Evolutionary conservation across 2,888 invertebrate species (phyloP), one percentile per base, ranked within the genome.

Genomic region (Artemia sp.): DNA sequence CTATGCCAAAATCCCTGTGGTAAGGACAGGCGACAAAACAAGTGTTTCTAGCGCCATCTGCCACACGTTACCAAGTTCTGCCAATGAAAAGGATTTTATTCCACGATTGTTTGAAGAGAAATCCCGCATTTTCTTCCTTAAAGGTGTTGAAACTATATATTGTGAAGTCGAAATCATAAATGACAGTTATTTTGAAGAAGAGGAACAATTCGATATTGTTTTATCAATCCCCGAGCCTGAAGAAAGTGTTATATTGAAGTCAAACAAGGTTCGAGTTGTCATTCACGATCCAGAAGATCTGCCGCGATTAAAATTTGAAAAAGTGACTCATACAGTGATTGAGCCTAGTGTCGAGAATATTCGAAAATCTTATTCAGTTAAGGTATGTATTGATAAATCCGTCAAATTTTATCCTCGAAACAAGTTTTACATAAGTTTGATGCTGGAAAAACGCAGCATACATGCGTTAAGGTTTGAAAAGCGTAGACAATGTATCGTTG

Each of bases 281-380:
- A 76, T 79, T 51, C 75, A 75, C 14, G 78, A 79, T 73, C 72
- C 74, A 58, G 77, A 78, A 72, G 79, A 79, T 75, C 76, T 77
- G 76, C 73, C 74, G n/a, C 71, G 73, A 72, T 73, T 74, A 12
- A 68, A 68, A 12, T 72, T 75, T 50, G 71, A 74, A 50, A 69
- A 73, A 51, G 67, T 51, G 52, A 38, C 67, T 10, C 72, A 73
- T 66, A 71, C 70, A n/a, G 70, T 70, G 67, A 66, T 68, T 14
- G 72, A 71, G 50, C 71, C 71, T 10, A 58, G 24, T 24, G 2
- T 58, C 24, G 64, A 67, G n/a, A 51, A 68, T 9, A 51, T 50
- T 6, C 58, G 68, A 51, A 69, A 69, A n/a, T 68, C 67, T n/a
- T 70, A 70, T 9, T 66, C 19, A 12, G 64, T 71, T 11, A 69